These are phyloP conservation scores for Cyaniris semiargus DNA, from an alignment of 2,888 invertebrate genomes.

Conservation along the genomic window DNA sequence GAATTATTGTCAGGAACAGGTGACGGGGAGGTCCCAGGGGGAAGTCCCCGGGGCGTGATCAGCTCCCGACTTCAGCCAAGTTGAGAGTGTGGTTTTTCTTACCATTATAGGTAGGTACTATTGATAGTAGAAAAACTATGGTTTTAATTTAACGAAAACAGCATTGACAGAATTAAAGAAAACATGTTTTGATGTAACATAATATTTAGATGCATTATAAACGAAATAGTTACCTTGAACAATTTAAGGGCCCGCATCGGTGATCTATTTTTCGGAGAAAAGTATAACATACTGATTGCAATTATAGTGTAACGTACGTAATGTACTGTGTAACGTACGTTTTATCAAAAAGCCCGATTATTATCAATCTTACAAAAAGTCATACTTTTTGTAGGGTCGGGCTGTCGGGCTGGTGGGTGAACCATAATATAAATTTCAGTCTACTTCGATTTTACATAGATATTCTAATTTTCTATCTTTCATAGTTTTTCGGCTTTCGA, in stretches of 20 bases:
- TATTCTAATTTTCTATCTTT: not conserved
- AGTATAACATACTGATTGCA: too few relatives aligned
- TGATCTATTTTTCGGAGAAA: not conserved
- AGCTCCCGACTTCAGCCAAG: constrained; percentile 1
- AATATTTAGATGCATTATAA: not conserved
- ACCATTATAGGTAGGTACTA: not conserved
- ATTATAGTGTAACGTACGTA: too few relatives aligned
- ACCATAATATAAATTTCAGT: too few relatives aligned
- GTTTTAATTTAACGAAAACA: not conserved
- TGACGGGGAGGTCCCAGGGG: constrained; percentile 16
- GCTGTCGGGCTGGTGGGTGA: too few relatives aligned
- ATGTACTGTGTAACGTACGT: too few relatives aligned
- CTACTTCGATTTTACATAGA: too few relatives aligned
- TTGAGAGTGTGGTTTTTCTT: not conserved
- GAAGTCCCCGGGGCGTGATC: constrained; percentile 21
- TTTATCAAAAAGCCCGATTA: too few relatives aligned
- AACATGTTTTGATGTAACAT: not conserved
- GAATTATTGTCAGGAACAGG: not conserved
- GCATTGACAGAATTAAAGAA: not conserved
- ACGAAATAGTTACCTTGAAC: too few relatives aligned
- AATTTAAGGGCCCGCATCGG: not conserved
- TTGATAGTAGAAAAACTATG: not conserved
- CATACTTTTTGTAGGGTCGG: too few relatives aligned
- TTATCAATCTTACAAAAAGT: too few relatives aligned
- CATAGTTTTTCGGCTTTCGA: too few relatives aligned